These are phyloP conservation scores for Pleuronectes platessa DNA, from an alignment of 2,113 vertebrate species.

Conservation along the genomic window DNA sequence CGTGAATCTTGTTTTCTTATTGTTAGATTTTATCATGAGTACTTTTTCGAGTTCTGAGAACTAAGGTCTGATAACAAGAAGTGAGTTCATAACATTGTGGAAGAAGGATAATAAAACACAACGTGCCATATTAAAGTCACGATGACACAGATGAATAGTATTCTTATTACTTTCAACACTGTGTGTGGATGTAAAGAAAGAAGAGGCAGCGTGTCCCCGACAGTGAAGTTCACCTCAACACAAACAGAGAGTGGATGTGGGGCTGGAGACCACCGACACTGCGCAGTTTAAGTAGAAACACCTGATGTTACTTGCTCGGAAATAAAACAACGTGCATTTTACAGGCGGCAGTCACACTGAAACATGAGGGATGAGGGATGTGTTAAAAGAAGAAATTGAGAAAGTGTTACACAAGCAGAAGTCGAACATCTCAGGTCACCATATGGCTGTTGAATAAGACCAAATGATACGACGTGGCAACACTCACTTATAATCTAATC, in stretches of 20 bases:
- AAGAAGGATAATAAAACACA: background rate
- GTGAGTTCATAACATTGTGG: conserved; percentile 13
- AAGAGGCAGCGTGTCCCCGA: background rate
- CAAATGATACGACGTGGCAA: background rate
- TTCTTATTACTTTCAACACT: background rate
- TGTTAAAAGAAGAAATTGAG: conserved; percentile 26
- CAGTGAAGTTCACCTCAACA: conserved; percentile 12
- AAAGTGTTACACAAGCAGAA: conserved; percentile 25
- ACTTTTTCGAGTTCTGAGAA: conserved; percentile 20
- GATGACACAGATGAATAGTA: conserved; percentile 2
- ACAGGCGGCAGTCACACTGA: background rate
- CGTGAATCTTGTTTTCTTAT: background rate
- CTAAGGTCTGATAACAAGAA: conserved; percentile 9
- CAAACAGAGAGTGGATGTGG: background rate
- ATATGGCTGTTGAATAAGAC: background rate
- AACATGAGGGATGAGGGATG: background rate
- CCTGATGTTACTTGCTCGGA: conserved; percentile 49
- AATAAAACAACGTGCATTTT: conserved; percentile 31
- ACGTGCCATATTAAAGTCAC: background rate
- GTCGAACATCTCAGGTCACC: background rate
- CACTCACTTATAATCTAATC: no score
- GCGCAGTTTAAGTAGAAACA: conserved; percentile 58
- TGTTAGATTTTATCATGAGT: background rate
- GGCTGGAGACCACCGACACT: conserved; percentile 37
- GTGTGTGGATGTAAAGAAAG: background rate